These are phyloP conservation scores for Sparus aurata DNA, from an alignment of 2,797 vertebrate genomes.

Conservation along the genomic window DNA sequence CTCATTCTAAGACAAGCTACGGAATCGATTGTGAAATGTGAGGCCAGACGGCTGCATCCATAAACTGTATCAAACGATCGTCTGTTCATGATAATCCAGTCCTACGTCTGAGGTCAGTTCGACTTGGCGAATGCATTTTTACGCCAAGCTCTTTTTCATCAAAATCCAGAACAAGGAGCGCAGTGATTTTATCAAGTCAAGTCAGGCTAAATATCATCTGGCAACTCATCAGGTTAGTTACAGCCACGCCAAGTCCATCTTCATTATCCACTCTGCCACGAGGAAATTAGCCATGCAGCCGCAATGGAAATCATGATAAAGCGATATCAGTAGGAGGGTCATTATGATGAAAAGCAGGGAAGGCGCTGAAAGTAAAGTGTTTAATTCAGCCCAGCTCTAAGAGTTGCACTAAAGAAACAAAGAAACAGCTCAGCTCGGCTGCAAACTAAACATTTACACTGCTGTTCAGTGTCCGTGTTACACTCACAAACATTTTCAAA, in stretches of 20 bases:
- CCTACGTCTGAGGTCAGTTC: conserved; percentile 6
- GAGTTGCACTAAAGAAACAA: conserved; percentile 19
- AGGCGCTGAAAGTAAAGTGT: conserved; percentile 8
- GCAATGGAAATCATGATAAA: conserved; percentile 58
- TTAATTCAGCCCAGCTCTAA: conserved; percentile 10
- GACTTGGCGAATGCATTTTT: conserved; percentile 36
- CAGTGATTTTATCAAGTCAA: conserved; percentile 30
- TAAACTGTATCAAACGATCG: conserved; percentile 19
- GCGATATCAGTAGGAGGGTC: conserved; percentile 38
- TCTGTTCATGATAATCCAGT: conserved; percentile 18
- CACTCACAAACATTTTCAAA: conserved; percentile 49
- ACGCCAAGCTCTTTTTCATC: not conserved
- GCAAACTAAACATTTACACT: conserved; percentile 61
- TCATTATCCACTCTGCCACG: conserved; percentile 65
- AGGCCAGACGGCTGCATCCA: conserved; percentile 10
- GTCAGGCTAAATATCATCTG: conserved; percentile 55
- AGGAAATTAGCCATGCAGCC: conserved; percentile 71
- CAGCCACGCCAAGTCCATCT: conserved; percentile 67
- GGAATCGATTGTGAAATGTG: conserved; percentile 5
- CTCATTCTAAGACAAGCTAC: not conserved
- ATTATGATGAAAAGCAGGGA: conserved; percentile 44
- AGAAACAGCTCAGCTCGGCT: conserved; percentile 22
- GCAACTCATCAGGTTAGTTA: conserved; percentile 64
- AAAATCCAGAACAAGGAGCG: conserved; percentile 8
- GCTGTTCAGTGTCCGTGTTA: conserved; percentile 37